Evolutionary conservation across 2,888 invertebrate genomes (phyloP), one percentile per base, ranked within the genome.

Genomic region (Neuroscelio doddi): DNA sequence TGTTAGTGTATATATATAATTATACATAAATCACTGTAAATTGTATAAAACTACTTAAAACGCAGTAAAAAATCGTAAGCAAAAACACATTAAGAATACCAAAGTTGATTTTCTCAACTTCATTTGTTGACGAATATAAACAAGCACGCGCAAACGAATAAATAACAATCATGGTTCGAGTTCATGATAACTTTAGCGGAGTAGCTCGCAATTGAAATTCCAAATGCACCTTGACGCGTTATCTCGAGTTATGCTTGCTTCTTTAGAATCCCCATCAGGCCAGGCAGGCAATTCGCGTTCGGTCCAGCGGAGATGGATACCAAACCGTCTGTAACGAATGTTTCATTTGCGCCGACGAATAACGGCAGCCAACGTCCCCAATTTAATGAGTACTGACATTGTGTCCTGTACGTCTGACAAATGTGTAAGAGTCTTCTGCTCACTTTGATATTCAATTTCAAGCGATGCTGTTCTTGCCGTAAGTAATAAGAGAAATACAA

Each of bases 51-150:
- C n/a, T n/a, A n/a, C n/a, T n/a, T n/a, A n/a, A n/a, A n/a, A n/a
- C n/a, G n/a, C n/a, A n/a, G n/a, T n/a, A n/a, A n/a, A n/a, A n/a
- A n/a, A n/a, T n/a, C n/a, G n/a, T n/a, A n/a, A n/a, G n/a, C n/a
- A n/a, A n/a, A n/a, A n/a, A n/a, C n/a, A n/a, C n/a, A n/a, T n/a
- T n/a, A n/a, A n/a, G n/a, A n/a, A n/a, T n/a, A n/a, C n/a, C n/a
- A n/a, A n/a, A n/a, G n/a, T n/a, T n/a, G n/a, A n/a, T n/a, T n/a
- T n/a, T n/a, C n/a, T n/a, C n/a, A n/a, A n/a, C n/a, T n/a, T n/a
- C n/a, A 46, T 27, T 10, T 32, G 49, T 39, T 47, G 24, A 10
- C 38, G 39, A 62, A 62, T 53, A 62, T 50, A n/a, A 36, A 24
- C 24, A n/a, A n/a, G n/a, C n/a, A n/a, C n/a, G n/a, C n/a, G n/a